Conservation (phyloP, 2,888 invertebrate species). For the Mesochorus sp. region DNA sequence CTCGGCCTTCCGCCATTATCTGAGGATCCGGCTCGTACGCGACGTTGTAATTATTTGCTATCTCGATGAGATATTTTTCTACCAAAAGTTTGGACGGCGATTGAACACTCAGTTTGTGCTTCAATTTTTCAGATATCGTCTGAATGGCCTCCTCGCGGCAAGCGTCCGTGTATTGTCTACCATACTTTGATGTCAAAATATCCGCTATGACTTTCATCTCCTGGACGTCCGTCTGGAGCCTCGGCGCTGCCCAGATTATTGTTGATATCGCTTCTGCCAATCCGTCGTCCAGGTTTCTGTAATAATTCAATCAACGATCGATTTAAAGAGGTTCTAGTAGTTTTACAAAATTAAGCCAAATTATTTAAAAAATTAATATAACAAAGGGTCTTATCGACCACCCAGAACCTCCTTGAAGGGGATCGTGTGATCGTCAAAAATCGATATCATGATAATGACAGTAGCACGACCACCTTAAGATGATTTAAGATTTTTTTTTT, state of each 20-base stretch:
- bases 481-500: background rate
- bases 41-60: constrained; percentile 97
- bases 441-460: too few relatives aligned
- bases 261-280: constrained; percentile 97
- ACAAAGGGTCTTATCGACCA: too few relatives aligned
- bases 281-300: constrained; percentile 92
- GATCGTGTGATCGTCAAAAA: too few relatives aligned
- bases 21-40: constrained; percentile 97
- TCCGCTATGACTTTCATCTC: constrained; percentile 92
- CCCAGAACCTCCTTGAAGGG: too few relatives aligned
- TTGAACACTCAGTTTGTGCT: constrained; percentile 96
- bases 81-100: constrained; percentile 97
- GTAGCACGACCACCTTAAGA: too few relatives aligned
- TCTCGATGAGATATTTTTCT: constrained; percentile 97
- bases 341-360: background rate
- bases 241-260: constrained; percentile 98
- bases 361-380: background rate
- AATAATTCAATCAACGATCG: constrained; percentile 56
- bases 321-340: too few relatives aligned
- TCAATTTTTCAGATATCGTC: constrained; percentile 94
- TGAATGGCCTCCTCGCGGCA: constrained; percentile 92
- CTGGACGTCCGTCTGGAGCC: constrained; percentile 93
- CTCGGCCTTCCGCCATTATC: constrained; percentile 90
- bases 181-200: constrained; percentile 95
- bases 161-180: constrained; percentile 95